These are phyloP conservation scores for Takifugu rubripes DNA, from an alignment of 2,797 vertebrate genomes.

Conservation along the genomic window DNA sequence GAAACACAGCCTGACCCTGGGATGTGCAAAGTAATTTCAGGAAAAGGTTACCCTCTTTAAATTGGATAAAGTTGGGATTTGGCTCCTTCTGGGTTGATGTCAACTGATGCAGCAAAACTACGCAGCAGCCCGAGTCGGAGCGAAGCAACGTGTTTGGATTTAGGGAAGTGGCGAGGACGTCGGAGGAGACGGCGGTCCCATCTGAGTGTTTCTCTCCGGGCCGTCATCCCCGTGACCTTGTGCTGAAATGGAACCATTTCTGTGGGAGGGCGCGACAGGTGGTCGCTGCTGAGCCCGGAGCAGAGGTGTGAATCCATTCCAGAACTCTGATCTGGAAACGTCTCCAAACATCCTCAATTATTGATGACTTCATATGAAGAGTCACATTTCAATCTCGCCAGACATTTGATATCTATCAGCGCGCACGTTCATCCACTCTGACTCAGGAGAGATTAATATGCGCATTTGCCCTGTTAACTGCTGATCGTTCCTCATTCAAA, in stretches of 20 bases:
- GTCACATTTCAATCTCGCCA: conserved; percentile 56
- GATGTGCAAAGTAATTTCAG: background rate
- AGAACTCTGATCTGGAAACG: conserved; percentile 58
- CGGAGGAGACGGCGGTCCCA: conserved; percentile 48
- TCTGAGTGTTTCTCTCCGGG: conserved; percentile 65
- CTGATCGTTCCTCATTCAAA: conserved; percentile 2
- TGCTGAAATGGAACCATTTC: conserved; percentile 78
- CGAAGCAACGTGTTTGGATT: conserved; percentile 29
- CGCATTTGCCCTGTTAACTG: conserved; percentile 21
- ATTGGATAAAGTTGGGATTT: conserved; percentile 8
- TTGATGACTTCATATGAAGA: conserved; percentile 57
- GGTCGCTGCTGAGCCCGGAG: conserved; percentile 71
- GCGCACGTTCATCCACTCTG: conserved; percentile 4
- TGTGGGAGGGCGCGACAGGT: conserved; percentile 78
- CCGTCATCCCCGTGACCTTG: conserved; percentile 72
- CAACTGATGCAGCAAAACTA: conserved; percentile 21
- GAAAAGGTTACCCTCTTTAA: background rate
- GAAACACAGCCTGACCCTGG: background rate
- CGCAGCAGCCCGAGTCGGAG: conserved; percentile 12
- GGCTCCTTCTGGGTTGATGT: conserved; percentile 1
- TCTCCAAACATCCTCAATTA: conserved; percentile 68
- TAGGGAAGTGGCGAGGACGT: conserved; percentile 65
- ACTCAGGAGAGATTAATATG: conserved; percentile 33
- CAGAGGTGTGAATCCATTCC: conserved; percentile 60
- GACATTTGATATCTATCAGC: conserved; percentile 43